phyloP scores from a whole-genome alignment of 2,797 vertebrate species.

The Fundulus diaphanus region DNA sequence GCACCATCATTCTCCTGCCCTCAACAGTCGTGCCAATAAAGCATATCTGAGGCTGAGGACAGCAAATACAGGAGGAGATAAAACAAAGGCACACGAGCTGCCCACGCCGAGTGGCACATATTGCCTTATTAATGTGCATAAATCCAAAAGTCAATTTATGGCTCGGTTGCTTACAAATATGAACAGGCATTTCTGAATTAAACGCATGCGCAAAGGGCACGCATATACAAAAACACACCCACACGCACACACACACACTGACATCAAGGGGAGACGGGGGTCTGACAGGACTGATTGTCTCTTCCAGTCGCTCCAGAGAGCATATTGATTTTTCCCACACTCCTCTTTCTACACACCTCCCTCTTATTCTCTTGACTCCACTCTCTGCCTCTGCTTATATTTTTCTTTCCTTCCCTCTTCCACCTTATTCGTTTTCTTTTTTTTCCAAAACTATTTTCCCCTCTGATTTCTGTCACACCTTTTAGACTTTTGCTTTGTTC shows the following conservation, averaged over 20 bases:
- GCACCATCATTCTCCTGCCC: constrained; percentile 58
- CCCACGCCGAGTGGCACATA: constrained; percentile 4
- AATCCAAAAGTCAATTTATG: constrained; percentile 44
- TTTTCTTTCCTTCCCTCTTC: constrained; percentile 51
- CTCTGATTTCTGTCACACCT: constrained; percentile 18
- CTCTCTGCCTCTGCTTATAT: constrained; percentile 57
- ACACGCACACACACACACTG: constrained; percentile 34
- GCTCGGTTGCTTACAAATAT: constrained; percentile 35
- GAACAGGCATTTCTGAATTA: constrained; percentile 30
- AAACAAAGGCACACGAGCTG: constrained; percentile 10
- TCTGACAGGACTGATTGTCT: constrained; percentile 80
- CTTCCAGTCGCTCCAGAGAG: constrained; percentile 75
- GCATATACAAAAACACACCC: constrained; percentile 25
- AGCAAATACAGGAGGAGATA: constrained; percentile 45
- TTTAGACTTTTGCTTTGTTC: constrained; percentile 11
- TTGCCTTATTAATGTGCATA: constrained; percentile 20
- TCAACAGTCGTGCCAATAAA: constrained; percentile 68
- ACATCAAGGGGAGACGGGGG: constrained; percentile 71
- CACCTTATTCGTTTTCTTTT: constrained; percentile 28
- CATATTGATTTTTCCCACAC: constrained; percentile 84
- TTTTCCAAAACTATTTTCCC: constrained; percentile 33
- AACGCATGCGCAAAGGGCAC: constrained; percentile 24
- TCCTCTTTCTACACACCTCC: constrained; percentile 72
- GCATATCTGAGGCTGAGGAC: constrained; percentile 68
- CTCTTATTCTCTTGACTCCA: constrained; percentile 53